Evolutionary conservation across 2,113 vertebrate genomes (phyloP).

Genomic region (Engystomops pustulosus): DNA sequence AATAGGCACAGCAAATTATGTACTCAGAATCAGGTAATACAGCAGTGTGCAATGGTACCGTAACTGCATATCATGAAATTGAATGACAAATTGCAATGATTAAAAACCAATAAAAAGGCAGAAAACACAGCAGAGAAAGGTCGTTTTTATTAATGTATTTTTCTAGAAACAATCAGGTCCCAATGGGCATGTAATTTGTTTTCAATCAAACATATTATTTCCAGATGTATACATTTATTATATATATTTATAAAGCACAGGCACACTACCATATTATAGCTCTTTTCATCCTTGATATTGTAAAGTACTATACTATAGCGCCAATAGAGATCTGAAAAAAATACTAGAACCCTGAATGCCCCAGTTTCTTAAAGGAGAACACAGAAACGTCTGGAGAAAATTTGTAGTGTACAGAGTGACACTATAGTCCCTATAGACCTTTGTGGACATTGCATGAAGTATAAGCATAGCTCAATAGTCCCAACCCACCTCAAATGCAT

Average conservation of each 20-base stretch:
- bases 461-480: too few species aligned
- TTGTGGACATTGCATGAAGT: too few species aligned
- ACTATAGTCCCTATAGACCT: too few species aligned
- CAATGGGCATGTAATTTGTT: not conserved
- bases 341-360: not conserved
- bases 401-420: too few species aligned
- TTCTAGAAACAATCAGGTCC: not conserved
- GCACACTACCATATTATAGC: not conserved
- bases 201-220: slow-evolving; percentile 18
- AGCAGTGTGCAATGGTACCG: not conserved
- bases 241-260: not conserved
- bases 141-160: not conserved
- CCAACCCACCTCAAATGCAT: too few species aligned
- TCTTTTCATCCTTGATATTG: not conserved
- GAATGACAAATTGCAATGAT: slow-evolving; percentile 32
- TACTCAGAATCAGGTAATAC: slow-evolving; percentile 23
- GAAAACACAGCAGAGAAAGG: not conserved
- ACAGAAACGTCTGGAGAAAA: not conserved
- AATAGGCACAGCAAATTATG: slow-evolving; percentile 21
- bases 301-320: not conserved
- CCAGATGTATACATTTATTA: not conserved
- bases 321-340: not conserved
- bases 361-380: not conserved
- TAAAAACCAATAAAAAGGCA: slow-evolving; percentile 10
- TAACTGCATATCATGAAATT: slow-evolving; percentile 17